A percentile compares a stretch with the other conserved stretches of the same genome.
These are phyloP conservation scores for Calameuta pallipes DNA, from an alignment of 2,888 invertebrate genomes.

Conservation along the genomic window DNA sequence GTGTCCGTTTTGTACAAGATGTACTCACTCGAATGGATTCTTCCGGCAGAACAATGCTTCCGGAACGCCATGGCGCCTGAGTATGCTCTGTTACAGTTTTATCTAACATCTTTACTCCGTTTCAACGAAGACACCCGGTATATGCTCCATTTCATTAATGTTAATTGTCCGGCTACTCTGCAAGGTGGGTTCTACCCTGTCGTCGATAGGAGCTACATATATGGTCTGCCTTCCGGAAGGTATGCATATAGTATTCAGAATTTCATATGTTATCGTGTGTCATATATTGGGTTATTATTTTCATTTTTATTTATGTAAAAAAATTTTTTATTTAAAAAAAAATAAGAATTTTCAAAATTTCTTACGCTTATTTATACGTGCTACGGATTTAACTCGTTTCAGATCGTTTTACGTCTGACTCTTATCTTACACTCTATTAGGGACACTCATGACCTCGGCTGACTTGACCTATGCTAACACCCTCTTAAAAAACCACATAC, in stretches of 20 bases:
- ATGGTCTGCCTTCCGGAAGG: too few relatives aligned
- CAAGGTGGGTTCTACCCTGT: conserved; percentile 6
- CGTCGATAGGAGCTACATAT: not conserved
- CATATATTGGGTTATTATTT: too few relatives aligned
- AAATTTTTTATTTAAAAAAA: too few relatives aligned
- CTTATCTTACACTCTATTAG: conserved; percentile 51
- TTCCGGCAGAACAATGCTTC: not conserved
- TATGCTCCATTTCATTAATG: conserved; percentile 57
- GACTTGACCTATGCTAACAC: conserved; percentile 52
- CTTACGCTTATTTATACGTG: too few relatives aligned
- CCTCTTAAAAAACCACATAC: conserved; percentile 39
- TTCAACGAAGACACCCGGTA: conserved; percentile 38
- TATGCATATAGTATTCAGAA: too few relatives aligned
- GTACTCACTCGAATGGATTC: conserved; percentile 4
- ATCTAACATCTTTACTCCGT: conserved; percentile 33
- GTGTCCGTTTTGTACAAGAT: too few relatives aligned
- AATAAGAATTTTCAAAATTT: too few relatives aligned
- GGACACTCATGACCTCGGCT: conserved; percentile 61
- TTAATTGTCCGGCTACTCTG: conserved; percentile 49
- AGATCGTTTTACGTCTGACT: too few relatives aligned
- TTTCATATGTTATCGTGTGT: too few relatives aligned
- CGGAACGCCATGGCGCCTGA: too few relatives aligned
- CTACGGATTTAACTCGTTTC: too few relatives aligned
- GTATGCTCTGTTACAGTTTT: not conserved
- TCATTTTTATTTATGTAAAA: too few relatives aligned